Evolutionary conservation across 1,140 invertebrate genomes (phyloP), one percentile per base, ranked within the genome.

Genomic region (Chironomus striatipennis): DNA sequence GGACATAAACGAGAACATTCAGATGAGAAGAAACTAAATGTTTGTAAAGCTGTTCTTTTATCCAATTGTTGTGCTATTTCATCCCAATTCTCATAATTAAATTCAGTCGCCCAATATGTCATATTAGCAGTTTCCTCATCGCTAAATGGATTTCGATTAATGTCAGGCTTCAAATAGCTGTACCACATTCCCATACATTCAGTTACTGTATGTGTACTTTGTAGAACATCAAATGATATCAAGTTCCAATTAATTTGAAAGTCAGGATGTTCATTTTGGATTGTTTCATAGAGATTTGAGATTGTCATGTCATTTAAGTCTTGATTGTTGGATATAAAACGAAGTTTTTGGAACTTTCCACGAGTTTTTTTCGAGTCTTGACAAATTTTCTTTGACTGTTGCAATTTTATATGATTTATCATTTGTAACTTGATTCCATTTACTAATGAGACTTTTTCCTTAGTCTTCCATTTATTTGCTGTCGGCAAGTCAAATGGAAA

Each of bases 131-230:
- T 86, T 79, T 91, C 90, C n/a, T 80, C 77, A 20, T 78, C 78
- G 1, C 80, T 84, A 89, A 90, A 92, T 24, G 80, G 80, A 5
- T 76, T 79, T 76, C 88, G 90, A 74, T 88, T 90, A 15, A 91
- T 85, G 7, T 83, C 78, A 0, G 90, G 90, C 78, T 89, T 87
- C 74, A 91, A 77, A 78, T 87, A 90, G 17, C 88, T 82, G 74
- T 87, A 85, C 91, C 91, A 92, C 79, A 90, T 86, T 0, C 85
- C 84, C 67, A 83, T 78, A 77, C 87, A 89, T 78, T 87, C 87
- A 1, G 81, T 79, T 0, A 84, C 78, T 0, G 83, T 83, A 76
- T 87, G 87, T 10, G 82, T 81, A 75, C 80, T 80, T 65, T 84
- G 79, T 73, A 87, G 79, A 75, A 84, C 79, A 5, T 77, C 73